Conservation (phyloP, 2,797 vertebrate species). For the Myotis myotis region DNA sequence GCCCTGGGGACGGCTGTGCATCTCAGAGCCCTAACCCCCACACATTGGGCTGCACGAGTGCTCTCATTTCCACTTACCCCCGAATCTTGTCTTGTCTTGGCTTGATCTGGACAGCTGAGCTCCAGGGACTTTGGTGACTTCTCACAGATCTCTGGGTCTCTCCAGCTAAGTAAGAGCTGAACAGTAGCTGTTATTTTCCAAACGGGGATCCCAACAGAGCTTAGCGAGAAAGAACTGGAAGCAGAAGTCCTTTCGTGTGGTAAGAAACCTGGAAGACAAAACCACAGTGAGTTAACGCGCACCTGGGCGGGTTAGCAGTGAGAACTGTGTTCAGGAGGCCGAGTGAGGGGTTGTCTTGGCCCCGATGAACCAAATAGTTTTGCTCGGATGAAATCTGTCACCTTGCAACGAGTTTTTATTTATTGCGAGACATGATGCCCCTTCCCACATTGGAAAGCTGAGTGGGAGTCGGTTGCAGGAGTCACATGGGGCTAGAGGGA, state of each 20-base stretch:
- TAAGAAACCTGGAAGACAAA: neutral
- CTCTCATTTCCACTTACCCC: neutral
- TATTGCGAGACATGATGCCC: neutral
- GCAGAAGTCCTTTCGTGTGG: neutral
- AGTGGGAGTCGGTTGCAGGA: neutral
- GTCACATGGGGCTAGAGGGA: fast-evolving
- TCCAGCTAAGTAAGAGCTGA: neutral
- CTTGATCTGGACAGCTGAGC: neutral
- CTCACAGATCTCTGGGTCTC: neutral
- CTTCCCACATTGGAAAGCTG: neutral
- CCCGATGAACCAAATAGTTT: neutral
- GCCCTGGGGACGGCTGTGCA: neutral
- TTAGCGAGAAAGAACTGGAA: neutral
- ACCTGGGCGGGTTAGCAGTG: neutral
- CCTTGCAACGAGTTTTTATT: neutral
- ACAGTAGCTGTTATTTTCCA: neutral
- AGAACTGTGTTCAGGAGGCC: neutral
- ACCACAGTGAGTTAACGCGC: neutral
- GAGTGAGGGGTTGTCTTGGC: neutral
- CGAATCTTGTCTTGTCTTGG: neutral
- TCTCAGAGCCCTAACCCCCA: neutral
- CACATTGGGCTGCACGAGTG: neutral
- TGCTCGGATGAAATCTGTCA: neutral
- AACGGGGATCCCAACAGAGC: neutral
- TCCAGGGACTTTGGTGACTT: neutral